Base-by-base conservation (phyloP, 2,113 vertebrate species). In the Gymnobelideus leadbeateri region DNA sequence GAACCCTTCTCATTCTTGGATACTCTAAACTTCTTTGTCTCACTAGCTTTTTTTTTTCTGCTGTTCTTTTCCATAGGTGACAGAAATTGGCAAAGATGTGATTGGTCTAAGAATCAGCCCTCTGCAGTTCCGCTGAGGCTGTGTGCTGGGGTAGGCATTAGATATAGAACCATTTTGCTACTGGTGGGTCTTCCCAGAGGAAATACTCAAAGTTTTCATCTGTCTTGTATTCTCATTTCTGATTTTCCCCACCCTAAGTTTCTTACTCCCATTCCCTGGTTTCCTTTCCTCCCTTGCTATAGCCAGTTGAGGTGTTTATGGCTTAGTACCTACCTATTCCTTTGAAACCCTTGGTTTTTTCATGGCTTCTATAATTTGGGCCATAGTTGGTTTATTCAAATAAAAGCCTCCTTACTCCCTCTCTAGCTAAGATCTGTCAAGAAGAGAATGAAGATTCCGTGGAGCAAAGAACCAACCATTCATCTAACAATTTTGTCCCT, bases 91-190 rank as follows among this genome's bases (percentile, higher is more conserved):
- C 53, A 99, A 99, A 97, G 99, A 99, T 6, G 99, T 99, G 96
- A 99, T 99, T 7, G 99, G 99, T 52, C 98, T 99, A 97, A 99
- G 99, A 12, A 99, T 99, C 98, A 99, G 99, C 97, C 99, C 99
- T 0, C 99, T 99, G 92, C 99, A 99, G 99, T 99, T 99, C 98
- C 99, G 99, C 90, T 99, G 96, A 99, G 96, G 1, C 47, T 0
- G 8, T 52, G 5, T 37, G 19, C 68, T 84, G 68, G n/a, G 24
- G 19, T 84, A 84, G 16, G n/a, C 7, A 84, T 84, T n/a, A 84
- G 19, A n/a, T 84, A 23, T 8, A 84, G 68, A 84, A 94, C 19
- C 16, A 14, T 25, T 89, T 92, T 0, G 43, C 61, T 24, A 37
- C 52, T 91, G 54, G 0, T 23, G 8, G 43, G 47, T 49, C n/a